Evolutionary conservation across 37 sponge, comb jelly and placozoan genomes (phyloP).

Genomic region (Dysidea cf. avara): DNA sequence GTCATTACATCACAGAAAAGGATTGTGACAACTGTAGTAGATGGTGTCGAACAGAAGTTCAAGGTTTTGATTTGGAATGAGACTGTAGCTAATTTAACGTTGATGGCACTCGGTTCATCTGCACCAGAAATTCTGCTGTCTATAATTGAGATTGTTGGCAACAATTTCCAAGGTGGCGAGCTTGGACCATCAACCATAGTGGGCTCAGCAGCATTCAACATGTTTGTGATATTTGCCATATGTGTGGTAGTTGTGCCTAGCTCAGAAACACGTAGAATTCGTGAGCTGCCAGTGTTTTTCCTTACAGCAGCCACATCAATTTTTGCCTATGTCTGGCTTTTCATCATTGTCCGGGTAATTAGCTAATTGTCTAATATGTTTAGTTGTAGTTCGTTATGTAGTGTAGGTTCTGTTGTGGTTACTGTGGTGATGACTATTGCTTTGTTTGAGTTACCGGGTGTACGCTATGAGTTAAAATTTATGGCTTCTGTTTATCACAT

Average conservation of each 20-base stretch:
- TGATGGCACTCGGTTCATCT: constrained; percentile 72
- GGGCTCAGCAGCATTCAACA: constrained; percentile 73
- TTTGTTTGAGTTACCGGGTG: not conserved
- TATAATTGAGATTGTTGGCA: constrained; percentile 35
- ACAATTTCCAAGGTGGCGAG: not conserved
- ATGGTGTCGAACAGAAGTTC: constrained; percentile 21
- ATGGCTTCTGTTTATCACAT: not conserved
- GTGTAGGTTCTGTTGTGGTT: no score
- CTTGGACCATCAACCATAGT: constrained; percentile 66
- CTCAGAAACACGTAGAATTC: constrained; percentile 24
- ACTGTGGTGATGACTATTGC: no score
- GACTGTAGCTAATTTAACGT: constrained; percentile 69
- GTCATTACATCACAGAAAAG: constrained; percentile 36
- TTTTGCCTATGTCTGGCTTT: constrained; percentile 72
- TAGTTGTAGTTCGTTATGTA: not conserved
- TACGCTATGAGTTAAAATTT: not conserved
- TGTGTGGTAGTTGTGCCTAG: constrained; percentile 51
- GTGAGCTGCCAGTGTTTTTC: constrained; percentile 57
- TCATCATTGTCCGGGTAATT: constrained; percentile 48
- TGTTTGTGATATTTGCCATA: constrained; percentile 64
- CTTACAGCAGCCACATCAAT: constrained; percentile 54
- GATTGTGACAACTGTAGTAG: not conserved
- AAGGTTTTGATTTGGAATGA: constrained; percentile 75
- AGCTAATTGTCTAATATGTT: no score
- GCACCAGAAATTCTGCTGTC: constrained; percentile 78